Percentiles rank a stretch among this genome's conserved stretches.
Evolutionary conservation across 2,113 vertebrate genomes (phyloP).

Genomic region (Camelus dromedarius): DNA sequence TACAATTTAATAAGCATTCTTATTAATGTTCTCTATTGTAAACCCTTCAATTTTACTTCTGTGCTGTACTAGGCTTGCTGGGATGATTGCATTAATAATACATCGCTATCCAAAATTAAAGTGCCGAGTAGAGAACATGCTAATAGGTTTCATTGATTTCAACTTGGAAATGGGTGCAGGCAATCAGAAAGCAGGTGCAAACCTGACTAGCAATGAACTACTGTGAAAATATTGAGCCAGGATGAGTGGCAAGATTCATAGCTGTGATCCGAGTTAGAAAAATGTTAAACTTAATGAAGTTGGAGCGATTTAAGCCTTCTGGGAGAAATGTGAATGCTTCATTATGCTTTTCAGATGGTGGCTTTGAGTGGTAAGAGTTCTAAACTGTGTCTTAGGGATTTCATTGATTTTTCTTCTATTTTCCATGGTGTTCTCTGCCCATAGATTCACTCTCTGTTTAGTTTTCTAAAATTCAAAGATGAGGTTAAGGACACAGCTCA

Average conservation of each 20-base stretch:
- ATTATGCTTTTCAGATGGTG: not conserved
- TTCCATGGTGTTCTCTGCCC: not conserved
- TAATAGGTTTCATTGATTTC: conserved; percentile 87
- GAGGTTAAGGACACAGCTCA: not conserved
- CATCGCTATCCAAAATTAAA: conserved; percentile 86
- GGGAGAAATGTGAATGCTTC: conserved; percentile 59
- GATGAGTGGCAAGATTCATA: conserved; percentile 76
- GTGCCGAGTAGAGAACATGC: conserved; percentile 77
- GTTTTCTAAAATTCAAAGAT: conserved; percentile 53
- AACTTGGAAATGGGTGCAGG: conserved; percentile 83
- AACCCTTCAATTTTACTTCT: conserved; percentile 77
- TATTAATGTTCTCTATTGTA: conserved; percentile 73
- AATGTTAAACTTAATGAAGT: conserved; percentile 66
- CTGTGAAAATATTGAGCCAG: conserved; percentile 62
- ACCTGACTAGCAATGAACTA: conserved; percentile 79
- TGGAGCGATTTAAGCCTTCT: conserved; percentile 66
- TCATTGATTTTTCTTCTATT: conserved; percentile 22
- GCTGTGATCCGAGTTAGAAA: conserved; percentile 54
- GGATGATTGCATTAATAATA: conserved; percentile 90
- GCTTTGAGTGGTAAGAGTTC: conserved; percentile 50
- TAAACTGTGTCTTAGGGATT: conserved; percentile 42
- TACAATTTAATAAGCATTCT: conserved; percentile 75
- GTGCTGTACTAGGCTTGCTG: conserved; percentile 56
- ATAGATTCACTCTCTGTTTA: conserved; percentile 6
- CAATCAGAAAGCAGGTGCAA: conserved; percentile 84